Conservation (phyloP, 2,113 vertebrate species). For the Prinia subflava region DNA sequence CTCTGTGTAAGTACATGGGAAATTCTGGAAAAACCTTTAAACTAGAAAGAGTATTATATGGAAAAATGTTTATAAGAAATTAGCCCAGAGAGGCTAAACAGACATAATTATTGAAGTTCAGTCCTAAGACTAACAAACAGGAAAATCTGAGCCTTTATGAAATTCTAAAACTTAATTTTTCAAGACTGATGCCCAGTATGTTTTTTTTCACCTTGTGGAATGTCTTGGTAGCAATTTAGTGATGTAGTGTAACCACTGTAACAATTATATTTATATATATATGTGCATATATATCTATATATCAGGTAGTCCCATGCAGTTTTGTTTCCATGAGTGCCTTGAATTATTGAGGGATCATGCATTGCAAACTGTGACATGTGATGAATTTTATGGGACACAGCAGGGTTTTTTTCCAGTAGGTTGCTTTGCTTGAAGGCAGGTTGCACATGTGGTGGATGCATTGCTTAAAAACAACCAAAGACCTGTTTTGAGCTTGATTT, state of each 20-base stretch:
- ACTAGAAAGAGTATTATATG: not conserved
- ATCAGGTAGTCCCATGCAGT: not conserved
- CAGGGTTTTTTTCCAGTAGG: not conserved
- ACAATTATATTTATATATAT: not conserved
- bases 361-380: not conserved
- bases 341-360: rapidly evolving
- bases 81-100: not conserved
- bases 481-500: not conserved
- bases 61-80: not conserved
- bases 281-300: not conserved
- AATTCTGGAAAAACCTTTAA: not conserved
- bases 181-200: not conserved
- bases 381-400: not conserved
- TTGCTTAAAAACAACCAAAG: not conserved
- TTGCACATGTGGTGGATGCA: not conserved
- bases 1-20: not conserved
- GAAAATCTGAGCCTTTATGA: not conserved
- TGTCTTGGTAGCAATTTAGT: not conserved
- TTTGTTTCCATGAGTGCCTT: not conserved
- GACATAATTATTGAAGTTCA: not conserved
- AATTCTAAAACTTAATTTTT: not conserved
- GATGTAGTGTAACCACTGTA: not conserved
- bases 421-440: not conserved
- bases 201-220: not conserved
- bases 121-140: not conserved